Base-by-base conservation (phyloP, 2,113 vertebrate genomes). In the Hippocampus zosterae region DNA sequence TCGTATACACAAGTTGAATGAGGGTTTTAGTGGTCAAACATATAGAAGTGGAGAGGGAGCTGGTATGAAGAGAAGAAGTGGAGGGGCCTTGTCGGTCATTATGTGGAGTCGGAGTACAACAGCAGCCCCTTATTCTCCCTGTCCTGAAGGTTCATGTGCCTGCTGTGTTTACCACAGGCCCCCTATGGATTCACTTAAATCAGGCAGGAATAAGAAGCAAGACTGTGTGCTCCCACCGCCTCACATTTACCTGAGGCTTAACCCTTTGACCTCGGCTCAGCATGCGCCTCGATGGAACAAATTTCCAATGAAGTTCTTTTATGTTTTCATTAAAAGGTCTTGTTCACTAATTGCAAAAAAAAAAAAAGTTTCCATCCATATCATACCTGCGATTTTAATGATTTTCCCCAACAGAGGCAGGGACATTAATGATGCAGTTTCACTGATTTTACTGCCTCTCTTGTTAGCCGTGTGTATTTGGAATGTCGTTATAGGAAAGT, bases 171-270 rank as follows among this genome's bases (percentile, higher is more conserved):
- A 87, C 82, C 81, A 84, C 81, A 76, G 72, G 15, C 78, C 83
- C 86, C 85, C 89, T 88, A 87, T 82, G 86, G 87, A 86, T 83
- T 84, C 80, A 72, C 70, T 81, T 81, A 84, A 87, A 85, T 72
- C 79, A 82, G 81, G 81, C 70, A 77, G 79, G 79, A 83, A 82
- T 84, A 87, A 87, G 82, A 87, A 82, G 79, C 81, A 75, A 79
- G 71, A 70, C 81, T 60, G 78, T 64, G 50, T 81, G 67, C 81
- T 72, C 84, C 86, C 70, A 82, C 69, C 78, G 81, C 76, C 77
- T 87, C 70, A 25, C 79, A 88, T 90, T 89, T 90, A 91, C 88
- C 88, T 86, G 79, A 89, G 83, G 87, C 86, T 91, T 90, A 88
- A 64, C 84, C 85, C 84, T 83, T 85, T 90, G 82, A 88, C 85